Base-by-base conservation (phyloP, 1,140 invertebrate genomes). In the Zaprionus ornatus region DNA sequence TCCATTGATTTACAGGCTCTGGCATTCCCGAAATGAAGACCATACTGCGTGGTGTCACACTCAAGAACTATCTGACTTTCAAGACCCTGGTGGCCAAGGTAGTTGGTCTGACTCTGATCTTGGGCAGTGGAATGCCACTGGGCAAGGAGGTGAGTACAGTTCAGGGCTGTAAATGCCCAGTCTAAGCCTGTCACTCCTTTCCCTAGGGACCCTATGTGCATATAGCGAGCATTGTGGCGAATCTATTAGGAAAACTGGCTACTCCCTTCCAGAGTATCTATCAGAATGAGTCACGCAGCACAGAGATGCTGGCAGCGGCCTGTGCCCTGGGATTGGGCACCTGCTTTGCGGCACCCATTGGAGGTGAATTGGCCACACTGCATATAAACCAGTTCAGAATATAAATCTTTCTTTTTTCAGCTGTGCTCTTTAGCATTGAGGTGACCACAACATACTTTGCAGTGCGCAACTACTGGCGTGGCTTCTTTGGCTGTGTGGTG, bases 21-120 rank as follows among this genome's bases (percentile, higher is more conserved):
- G 99, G 99, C 45, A 99, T 99, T 86, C 99, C 99, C 19, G 99
- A 99, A 94, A 99, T 99, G 98, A 99, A 99, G 94, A 99, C 98
- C 0, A 99, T 99, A 66, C 94, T 99, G 9, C 94, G 98, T 76
- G 99, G 99, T 55, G 98, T 99, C 0, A 96, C 98, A 4, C 93
- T 99, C 3, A 99, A 99, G 93, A 98, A 99, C 92, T 99, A 99
- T 93, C 94, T 99, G 55, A 99, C 99, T 21, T 98, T 99, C 84
- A 95, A 97, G 82, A 99, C 99, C 0, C 93, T 99, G 21, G 94
- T 99, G 35, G 97, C 98, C 12, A 99, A 99, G 94, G 95, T 98
- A 5, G 95, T 99, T 52, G 98, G 99, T 12, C 94, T 99, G 13
- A 99, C 98, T 98, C 98, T 0, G 93, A 37, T 74, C 1, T 17